These are phyloP conservation scores for Caerostris darwini DNA, from an alignment of 1,140 invertebrate genomes.

Conservation along the genomic window DNA sequence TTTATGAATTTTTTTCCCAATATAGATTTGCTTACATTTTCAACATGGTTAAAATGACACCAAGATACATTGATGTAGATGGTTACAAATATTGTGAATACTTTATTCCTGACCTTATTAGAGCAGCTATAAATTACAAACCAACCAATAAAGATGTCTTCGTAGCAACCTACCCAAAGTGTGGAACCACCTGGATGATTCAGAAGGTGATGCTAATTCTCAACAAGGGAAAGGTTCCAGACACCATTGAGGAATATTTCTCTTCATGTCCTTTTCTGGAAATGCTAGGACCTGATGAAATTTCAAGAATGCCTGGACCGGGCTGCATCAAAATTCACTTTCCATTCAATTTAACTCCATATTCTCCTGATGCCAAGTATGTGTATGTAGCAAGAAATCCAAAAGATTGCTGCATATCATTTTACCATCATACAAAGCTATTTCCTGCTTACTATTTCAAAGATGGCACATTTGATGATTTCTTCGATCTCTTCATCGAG, in stretches of 20 bases:
- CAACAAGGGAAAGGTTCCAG: slow-evolving; percentile 70
- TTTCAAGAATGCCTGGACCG: slow-evolving; percentile 71
- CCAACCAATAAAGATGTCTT: slow-evolving; percentile 75
- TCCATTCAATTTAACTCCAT: slow-evolving; percentile 82
- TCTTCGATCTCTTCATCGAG: slow-evolving; percentile 81
- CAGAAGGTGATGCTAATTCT: slow-evolving; percentile 73
- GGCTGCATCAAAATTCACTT: slow-evolving; percentile 78
- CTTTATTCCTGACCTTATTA: slow-evolving; percentile 56
- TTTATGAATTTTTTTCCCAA: neutral
- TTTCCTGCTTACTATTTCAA: slow-evolving; percentile 83
- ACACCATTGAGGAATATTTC: slow-evolving; percentile 62
- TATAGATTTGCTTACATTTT: neutral
- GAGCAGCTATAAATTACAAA: slow-evolving; percentile 65
- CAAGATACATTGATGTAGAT: slow-evolving; percentile 68
- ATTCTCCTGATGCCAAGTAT: slow-evolving; percentile 82
- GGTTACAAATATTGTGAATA: slow-evolving; percentile 64
- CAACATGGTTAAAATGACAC: slow-evolving; percentile 52
- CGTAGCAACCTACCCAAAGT: slow-evolving; percentile 78
- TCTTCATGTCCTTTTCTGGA: slow-evolving; percentile 68
- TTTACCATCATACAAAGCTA: slow-evolving; percentile 85
- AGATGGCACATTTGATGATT: slow-evolving; percentile 81
- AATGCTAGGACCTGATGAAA: slow-evolving; percentile 71
- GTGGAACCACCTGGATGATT: slow-evolving; percentile 79
- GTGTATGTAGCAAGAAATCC: slow-evolving; percentile 92
- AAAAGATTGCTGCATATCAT: slow-evolving; percentile 92